A percentile compares a stretch with the other conserved stretches of the same genome.
phyloP scores from a whole-genome alignment of 1,140 invertebrate genomes.

The Camponotus floridanus region DNA sequence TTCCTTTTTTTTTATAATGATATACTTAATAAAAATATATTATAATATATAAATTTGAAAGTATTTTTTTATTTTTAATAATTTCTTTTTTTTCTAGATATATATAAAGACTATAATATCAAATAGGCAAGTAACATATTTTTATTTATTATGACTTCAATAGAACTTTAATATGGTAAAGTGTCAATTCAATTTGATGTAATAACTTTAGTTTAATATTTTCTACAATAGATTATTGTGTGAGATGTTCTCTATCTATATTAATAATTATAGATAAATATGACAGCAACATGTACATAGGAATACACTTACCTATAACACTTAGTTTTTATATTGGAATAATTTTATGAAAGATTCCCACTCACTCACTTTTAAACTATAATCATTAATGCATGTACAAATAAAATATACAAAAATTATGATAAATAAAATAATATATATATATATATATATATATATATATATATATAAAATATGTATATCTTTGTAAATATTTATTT shows the following conservation, averaged over 20 bases:
- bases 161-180: background rate
- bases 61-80: too few species aligned
- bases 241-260: background rate
- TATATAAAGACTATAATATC: background rate
- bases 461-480: background rate
- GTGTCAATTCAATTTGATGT: background rate
- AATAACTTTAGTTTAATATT: background rate
- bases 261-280: conserved; percentile 19
- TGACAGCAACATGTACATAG: conserved; percentile 26
- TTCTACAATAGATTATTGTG: background rate
- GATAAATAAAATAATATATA: background rate
- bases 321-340: conserved; percentile 4
- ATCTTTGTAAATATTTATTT: conserved; percentile 15
- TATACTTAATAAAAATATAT: too few species aligned
- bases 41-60: too few species aligned
- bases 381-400: conserved; percentile 8
- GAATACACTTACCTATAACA: conserved; percentile 43
- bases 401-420: background rate
- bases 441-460: background rate
- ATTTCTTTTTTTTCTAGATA: conserved; percentile 12
- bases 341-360: conserved; percentile 49
- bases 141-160: background rate
- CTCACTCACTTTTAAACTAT: conserved; percentile 50
- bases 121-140: background rate
- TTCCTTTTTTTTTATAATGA: background rate